Conservation (phyloP, 1,140 invertebrate genomes). For the Gerris buenoi region DNA sequence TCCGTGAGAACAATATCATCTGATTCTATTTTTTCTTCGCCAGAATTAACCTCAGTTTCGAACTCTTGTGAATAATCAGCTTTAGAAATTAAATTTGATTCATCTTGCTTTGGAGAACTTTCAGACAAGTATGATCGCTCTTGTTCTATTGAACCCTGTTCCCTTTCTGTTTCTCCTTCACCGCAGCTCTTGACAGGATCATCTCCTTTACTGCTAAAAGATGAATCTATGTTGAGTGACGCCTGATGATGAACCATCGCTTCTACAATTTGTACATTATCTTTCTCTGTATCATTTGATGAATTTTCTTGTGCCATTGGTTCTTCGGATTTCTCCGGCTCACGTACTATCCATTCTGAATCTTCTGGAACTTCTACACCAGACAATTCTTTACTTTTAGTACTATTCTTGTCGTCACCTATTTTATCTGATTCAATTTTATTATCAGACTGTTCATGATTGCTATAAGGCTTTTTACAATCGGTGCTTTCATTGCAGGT, state of each 20-base stretch:
- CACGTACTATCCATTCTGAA: not conserved
- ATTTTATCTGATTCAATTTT: conserved; percentile 8
- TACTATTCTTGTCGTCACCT: conserved; percentile 11
- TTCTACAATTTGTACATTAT: not conserved
- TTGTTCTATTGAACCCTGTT: not conserved
- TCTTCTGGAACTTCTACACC: conserved; percentile 3
- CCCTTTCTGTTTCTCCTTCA: not conserved
- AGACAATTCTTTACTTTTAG: conserved; percentile 2
- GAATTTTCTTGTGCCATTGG: not conserved
- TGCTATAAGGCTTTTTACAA: no score
- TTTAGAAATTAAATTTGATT: not conserved
- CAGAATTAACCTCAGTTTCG: no score
- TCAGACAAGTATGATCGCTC: not conserved
- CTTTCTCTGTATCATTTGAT: not conserved
- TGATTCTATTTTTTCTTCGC: no score
- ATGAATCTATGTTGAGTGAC: not conserved
- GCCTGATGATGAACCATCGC: not conserved
- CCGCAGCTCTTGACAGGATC: not conserved
- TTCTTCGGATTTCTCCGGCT: not conserved
- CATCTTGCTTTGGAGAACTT: not conserved
- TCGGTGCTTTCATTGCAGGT: no score
- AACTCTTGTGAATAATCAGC: conserved; percentile 1
- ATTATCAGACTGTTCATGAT: no score
- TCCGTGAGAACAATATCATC: no score
- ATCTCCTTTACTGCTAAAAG: not conserved